Percentiles rank a stretch among this genome's conserved stretches.
phyloP scores from a whole-genome alignment of 2,113 vertebrate genomes.

The Cyphomyrus discorhynchus region DNA sequence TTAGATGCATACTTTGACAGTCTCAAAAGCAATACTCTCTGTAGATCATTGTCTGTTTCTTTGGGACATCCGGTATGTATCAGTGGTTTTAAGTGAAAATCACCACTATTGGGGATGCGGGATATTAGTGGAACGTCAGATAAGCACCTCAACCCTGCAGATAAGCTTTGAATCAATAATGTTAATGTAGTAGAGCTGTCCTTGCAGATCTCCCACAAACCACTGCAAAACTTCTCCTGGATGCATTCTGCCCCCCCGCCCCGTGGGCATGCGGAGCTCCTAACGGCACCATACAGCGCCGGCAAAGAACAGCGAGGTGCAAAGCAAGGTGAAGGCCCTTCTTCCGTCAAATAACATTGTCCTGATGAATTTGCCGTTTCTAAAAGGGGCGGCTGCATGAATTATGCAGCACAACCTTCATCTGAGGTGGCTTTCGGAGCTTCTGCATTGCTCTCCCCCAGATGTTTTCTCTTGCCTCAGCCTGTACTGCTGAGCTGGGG shows the following conservation, averaged over 20 bases:
- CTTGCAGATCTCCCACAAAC: constrained; percentile 17
- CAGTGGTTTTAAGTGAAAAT: neutral
- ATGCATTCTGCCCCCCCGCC: constrained; percentile 33
- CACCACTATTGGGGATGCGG: neutral
- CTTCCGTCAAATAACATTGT: constrained; percentile 55
- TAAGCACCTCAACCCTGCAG: neutral
- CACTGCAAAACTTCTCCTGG: constrained; percentile 11
- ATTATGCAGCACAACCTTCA: constrained; percentile 67
- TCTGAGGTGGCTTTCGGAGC: constrained; percentile 28
- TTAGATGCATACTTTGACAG: neutral
- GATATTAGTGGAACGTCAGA: neutral
- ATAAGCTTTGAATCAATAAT: constrained; percentile 14
- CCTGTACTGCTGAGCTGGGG: constrained; percentile 20
- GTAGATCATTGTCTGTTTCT: neutral
- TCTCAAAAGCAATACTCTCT: neutral
- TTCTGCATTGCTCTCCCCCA: constrained; percentile 47
- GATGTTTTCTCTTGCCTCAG: constrained; percentile 44
- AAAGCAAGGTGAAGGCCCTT: constrained; percentile 62
- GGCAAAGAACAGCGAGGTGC: constrained; percentile 54
- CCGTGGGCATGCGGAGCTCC: constrained; percentile 51
- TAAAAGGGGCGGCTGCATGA: constrained; percentile 68
- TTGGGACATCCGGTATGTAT: neutral
- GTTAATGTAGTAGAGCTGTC: constrained; percentile 19
- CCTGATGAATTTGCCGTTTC: constrained; percentile 69
- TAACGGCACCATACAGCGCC: constrained; percentile 61